These are phyloP conservation scores for Sceloporus tristichus DNA, from an alignment of 2,113 vertebrate species.

Conservation along the genomic window DNA sequence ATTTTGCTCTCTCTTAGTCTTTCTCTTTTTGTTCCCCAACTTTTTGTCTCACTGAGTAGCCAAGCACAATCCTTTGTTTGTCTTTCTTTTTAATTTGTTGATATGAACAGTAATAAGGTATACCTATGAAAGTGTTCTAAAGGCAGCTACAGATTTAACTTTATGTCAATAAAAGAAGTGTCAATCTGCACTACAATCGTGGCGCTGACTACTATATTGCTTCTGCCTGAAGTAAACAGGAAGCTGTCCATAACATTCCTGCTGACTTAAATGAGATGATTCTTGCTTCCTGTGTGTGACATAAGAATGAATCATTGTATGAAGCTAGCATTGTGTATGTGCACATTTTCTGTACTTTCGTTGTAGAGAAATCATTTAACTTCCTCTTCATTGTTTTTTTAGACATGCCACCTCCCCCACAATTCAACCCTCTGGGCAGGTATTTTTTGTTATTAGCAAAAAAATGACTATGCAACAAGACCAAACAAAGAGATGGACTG, in stretches of 20 bases:
- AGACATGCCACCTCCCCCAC: constrained; percentile 49
- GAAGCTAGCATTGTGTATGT: constrained; percentile 13
- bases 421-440: constrained; percentile 62
- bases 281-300: constrained; percentile 64
- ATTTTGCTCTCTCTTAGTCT: too few species aligned
- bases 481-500: constrained; percentile 67
- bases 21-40: too few species aligned
- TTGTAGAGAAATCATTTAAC: constrained; percentile 46
- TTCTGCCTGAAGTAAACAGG: constrained; percentile 69
- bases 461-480: constrained; percentile 64
- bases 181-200: neutral
- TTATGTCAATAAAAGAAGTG: constrained; percentile 16
- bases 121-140: constrained; percentile 3
- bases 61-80: too few species aligned
- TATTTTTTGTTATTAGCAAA: constrained; percentile 60
- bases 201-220: constrained; percentile 7
- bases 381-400: constrained; percentile 65
- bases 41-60: too few species aligned
- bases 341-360: constrained; percentile 18
- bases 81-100: too few species aligned
- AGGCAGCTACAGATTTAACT: constrained; percentile 1
- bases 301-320: constrained; percentile 72
- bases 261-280: constrained; percentile 52
- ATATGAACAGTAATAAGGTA: too few species aligned
- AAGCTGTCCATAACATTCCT: constrained; percentile 64